Base-by-base conservation (phyloP, 1,140 invertebrate genomes). In the Hydropsyche tenuis region DNA sequence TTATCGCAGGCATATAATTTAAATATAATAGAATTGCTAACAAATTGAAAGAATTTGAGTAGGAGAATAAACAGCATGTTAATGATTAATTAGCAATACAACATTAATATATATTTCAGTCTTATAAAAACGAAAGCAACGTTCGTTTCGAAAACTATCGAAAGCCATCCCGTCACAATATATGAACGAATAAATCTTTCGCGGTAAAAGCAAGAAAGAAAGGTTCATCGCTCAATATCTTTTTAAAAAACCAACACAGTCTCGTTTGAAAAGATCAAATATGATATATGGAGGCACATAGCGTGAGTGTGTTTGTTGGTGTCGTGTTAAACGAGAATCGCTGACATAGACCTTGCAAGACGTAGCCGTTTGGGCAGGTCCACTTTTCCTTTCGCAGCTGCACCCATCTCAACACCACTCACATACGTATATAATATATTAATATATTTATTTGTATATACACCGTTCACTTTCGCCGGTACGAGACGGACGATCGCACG, bases 341-440 rank as follows among this genome's bases (percentile, higher is more conserved):
- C 43, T 69, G 75, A 77, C 75, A 77, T 69, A 77, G 75, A 77
- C 75, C 75, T 77, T 77, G 75, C 66, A 56, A 77, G 63, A 64
- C 18, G 18, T 65, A 37, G 63, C 46, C 30, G 37, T 72, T 74
- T 69, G 70, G 69, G 72, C 75, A 71, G 16, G 51, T 74, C 72
- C 56, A 77, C 75, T 77, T 77, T 77, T 77, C 73, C 75, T 77
- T 77, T 77, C 75, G 69, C 75, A 30, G 69, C 75, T 30, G 56
- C 75, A 73, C 69, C 73, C 75, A 74, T 72, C 75, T 60, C 25
- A 27, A 62, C 20, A 12, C 11, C 4, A 48, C 45, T n/a, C 45
- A 7, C 11, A 43, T 43, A 14, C 45, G 16, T n/a, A 48, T 48
- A 48, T 3, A 7, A 48, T 14, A 48, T 14, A 48, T n/a, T 48